These are phyloP conservation scores for Emydoidea blandingii DNA, from an alignment of 2,797 vertebrate genomes.

Conservation along the genomic window DNA sequence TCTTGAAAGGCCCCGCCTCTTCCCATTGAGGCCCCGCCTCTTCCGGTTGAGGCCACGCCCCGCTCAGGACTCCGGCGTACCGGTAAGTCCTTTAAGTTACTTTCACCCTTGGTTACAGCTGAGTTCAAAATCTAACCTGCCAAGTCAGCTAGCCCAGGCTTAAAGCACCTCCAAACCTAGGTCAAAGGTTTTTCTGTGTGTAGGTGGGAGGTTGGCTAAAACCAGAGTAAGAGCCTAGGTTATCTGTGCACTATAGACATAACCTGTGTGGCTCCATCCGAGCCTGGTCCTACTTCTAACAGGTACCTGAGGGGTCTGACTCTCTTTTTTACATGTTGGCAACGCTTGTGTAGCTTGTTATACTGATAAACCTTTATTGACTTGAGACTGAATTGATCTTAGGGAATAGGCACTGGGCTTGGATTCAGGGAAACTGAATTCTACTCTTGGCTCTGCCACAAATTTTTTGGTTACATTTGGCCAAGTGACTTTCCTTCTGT, in stretches of 20 bases:
- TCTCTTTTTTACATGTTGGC: not conserved
- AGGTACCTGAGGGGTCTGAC: not conserved
- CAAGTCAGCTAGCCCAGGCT: not conserved
- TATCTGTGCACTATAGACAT: not conserved
- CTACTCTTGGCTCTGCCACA: not conserved
- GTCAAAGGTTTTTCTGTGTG: not conserved
- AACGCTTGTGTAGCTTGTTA: not conserved
- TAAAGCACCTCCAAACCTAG: not conserved
- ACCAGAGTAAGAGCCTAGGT: not conserved
- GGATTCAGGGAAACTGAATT: not conserved
- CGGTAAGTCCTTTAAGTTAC: no score
- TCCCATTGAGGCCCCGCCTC: no score
- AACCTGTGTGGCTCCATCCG: not conserved
- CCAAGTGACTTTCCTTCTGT: not conserved
- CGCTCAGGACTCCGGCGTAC: no score
- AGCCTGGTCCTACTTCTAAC: not conserved
- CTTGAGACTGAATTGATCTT: not conserved
- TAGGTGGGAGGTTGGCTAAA: not conserved
- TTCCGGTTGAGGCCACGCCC: no score
- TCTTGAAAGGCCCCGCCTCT: no score
- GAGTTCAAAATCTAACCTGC: not conserved
- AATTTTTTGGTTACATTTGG: not conserved
- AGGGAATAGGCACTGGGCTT: not conserved
- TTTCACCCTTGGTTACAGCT: not conserved
- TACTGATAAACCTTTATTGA: not conserved